Conservation (phyloP, 2,888 invertebrate genomes). For the Eretmocerus hayati region DNA sequence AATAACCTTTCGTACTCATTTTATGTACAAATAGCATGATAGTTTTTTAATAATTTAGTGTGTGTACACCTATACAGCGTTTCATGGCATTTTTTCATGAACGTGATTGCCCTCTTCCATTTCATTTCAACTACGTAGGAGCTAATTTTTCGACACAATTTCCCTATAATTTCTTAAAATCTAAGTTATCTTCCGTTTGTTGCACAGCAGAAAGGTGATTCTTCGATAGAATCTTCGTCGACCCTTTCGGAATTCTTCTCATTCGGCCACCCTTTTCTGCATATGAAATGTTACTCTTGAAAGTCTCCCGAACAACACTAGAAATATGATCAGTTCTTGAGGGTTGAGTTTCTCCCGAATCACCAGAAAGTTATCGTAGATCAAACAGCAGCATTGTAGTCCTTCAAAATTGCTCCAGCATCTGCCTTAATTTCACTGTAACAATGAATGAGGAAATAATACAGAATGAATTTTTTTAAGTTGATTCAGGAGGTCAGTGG, state of each 20-base stretch:
- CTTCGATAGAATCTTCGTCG: slow-evolving; percentile 9
- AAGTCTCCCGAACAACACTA: neutral
- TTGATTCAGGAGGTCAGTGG: too few species aligned
- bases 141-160: slow-evolving; percentile 12
- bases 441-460: slow-evolving; percentile 17
- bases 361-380: slow-evolving; percentile 36
- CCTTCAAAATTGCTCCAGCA: slow-evolving; percentile 22
- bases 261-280: too few species aligned
- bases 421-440: slow-evolving; percentile 40
- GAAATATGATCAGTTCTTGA: slow-evolving; percentile 2
- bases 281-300: slow-evolving; percentile 1
- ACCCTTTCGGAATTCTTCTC: slow-evolving; percentile 16
- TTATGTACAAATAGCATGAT: neutral
- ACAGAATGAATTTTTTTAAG: neutral
- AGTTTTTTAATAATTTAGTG: slow-evolving; percentile 7
- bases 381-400: slow-evolving; percentile 6
- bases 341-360: slow-evolving; percentile 21
- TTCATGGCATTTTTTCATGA: slow-evolving; percentile 13
- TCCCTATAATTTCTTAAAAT: slow-evolving; percentile 13
- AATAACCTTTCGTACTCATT: neutral
- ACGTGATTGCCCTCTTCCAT: neutral
- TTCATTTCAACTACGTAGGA: slow-evolving; percentile 1
- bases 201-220: slow-evolving; percentile 11
- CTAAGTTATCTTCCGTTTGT: slow-evolving; percentile 8
- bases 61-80: slow-evolving; percentile 26